Base-by-base conservation (phyloP, 2,797 vertebrate species). In the Dryobates pubescens region DNA sequence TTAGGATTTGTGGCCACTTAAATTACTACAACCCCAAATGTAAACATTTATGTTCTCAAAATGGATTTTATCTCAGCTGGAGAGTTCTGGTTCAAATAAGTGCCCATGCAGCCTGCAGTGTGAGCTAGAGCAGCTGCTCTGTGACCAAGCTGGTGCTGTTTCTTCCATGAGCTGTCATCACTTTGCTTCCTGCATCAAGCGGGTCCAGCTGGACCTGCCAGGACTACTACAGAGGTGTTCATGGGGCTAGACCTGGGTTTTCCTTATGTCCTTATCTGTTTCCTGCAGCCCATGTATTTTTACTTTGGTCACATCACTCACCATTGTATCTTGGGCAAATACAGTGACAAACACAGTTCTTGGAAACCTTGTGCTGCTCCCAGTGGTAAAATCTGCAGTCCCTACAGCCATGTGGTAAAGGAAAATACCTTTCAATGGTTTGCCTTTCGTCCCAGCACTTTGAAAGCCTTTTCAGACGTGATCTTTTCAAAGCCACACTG, bases 401-500 rank as follows among this genome's bases (percentile, higher is more conserved):
- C 10, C n/a, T 51, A 7, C 45, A 74, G 30, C 56, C 18, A 11
- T 5, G 12, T 56, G 58, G 61, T 53, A 19, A 77, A 72, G 64
- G 49, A 80, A 90, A 80, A 84, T 54, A 23, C 80, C 88, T 90
- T 74, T 41, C 63, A 72, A n/a, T 70, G 71, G 23, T 64, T 90
- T 75, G 58, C 58, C 51, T 87, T 86, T 83, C 79, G 70, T 91
- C 76, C 82, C 82, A 56, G 32, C 41, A 4, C 82, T 88, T 88
- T 49, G 62, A 67, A 92, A 95, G 86, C 62, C 3, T 90, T 93
- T 94, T 86, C 54, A 92, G 82, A 70, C 24, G 0, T 93, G 92
- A 84, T 93, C 72, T 95, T 95, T 95, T 84, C 81, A 77, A 86
- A 84, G 85, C 93, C 92, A 17, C 9, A 11, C 45, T 71, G 73